These are phyloP conservation scores for Trichomalopsis sarcophagae DNA, from an alignment of 1,140 invertebrate species.

Conservation along the genomic window DNA sequence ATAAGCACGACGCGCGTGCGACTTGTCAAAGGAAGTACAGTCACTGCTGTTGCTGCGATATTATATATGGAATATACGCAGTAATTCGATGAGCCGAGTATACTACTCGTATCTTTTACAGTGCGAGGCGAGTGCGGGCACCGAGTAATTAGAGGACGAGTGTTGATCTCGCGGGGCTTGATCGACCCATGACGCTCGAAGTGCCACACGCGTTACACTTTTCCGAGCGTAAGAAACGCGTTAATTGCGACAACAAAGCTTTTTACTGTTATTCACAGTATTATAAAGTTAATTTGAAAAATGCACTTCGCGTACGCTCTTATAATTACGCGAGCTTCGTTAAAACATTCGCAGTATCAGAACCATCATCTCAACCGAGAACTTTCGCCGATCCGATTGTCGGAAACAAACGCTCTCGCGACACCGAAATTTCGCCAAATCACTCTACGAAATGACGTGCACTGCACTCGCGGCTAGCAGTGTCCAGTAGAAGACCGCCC, in stretches of 20 bases:
- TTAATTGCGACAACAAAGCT: background rate
- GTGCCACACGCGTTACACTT: background rate
- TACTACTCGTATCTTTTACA: background rate
- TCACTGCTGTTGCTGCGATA: no score
- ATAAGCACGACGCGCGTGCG: background rate
- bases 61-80: no score
- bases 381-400: no score
- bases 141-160: conserved; percentile 8
- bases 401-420: background rate
- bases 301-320: background rate
- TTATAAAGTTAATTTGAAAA: background rate
- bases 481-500: background rate
- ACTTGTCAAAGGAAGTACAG: conserved; percentile 22
- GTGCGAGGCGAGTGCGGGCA: background rate
- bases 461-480: background rate
- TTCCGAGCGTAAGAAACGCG: background rate
- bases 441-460: background rate
- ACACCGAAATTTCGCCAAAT: background rate
- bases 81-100: conserved; percentile 23
- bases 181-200: background rate
- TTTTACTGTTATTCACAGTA: background rate
- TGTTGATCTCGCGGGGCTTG: background rate
- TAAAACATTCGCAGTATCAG: no score
- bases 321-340: no score
- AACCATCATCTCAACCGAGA: no score